Evolutionary conservation across 2,888 invertebrate species (phyloP).

Genomic region (Mesoligia furuncula): DNA sequence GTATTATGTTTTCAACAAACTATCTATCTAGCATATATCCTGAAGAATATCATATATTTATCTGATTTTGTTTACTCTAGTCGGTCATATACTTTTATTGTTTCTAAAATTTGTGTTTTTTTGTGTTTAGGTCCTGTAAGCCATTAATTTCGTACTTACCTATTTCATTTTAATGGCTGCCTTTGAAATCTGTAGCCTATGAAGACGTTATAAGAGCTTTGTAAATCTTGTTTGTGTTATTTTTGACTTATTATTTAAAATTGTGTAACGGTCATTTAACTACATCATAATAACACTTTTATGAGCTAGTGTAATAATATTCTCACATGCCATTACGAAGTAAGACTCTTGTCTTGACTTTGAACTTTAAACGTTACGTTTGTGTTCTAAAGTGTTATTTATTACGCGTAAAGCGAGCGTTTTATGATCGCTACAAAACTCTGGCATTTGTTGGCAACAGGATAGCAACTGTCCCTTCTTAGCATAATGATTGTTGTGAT

Average conservation of each 20-base stretch:
- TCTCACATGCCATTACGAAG: background rate
- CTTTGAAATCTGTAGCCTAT: background rate
- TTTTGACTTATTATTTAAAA: too few relatives aligned
- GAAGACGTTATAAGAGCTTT: background rate
- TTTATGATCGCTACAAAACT: slow-evolving; percentile 41
- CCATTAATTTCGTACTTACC: background rate
- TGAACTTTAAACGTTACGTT: slow-evolving; percentile 4
- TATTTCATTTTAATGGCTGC: background rate
- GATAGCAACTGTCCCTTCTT: slow-evolving; percentile 15
- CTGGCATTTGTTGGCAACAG: slow-evolving; percentile 11
- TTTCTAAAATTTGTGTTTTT: too few relatives aligned
- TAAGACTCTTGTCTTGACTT: background rate
- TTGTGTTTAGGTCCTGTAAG: too few relatives aligned
- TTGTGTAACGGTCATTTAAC: background rate
- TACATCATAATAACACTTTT: background rate
- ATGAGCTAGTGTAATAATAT: background rate
- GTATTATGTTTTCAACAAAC: too few relatives aligned
- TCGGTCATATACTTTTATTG: too few relatives aligned
- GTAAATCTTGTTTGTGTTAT: background rate
- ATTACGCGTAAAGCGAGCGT: background rate
- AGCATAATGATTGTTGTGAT: slow-evolving; percentile 36
- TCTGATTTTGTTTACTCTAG: too few relatives aligned
- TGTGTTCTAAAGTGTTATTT: slow-evolving; percentile 22
- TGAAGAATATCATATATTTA: too few relatives aligned
- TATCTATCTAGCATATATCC: too few relatives aligned